Evolutionary conservation across 2,888 invertebrate species (phyloP), one percentile per base, ranked within the genome.

Genomic region (Tubiluchus corallicola): DNA sequence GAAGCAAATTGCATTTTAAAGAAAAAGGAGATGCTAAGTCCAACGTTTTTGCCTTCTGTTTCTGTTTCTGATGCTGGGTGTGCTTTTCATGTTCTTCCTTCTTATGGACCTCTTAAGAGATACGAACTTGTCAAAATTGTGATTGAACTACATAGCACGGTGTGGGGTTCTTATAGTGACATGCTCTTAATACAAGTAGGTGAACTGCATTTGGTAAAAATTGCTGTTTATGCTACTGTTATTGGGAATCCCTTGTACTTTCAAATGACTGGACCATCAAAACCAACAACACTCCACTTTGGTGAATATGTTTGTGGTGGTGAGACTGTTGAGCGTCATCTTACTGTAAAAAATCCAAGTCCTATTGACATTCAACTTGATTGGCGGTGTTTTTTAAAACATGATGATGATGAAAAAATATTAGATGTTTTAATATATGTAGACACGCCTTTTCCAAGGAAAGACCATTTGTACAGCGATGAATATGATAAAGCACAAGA

Each of bases 331-430:
- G 29, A 9, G 29, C 9, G 29, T 9, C 29, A n/a, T n/a, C 9
- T 29, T 9, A 29, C 9, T 9, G 9, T 29, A n/a, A 29, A 29
- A 9, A 29, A 29, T n/a, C 29, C 29, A 29, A 29, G 29, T 29
- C 29, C 29, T 29, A 29, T n/a, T 29, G 29, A n/a, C n/a, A 29
- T 29, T 29, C 9, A 29, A 29, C 29, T 29, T 29, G 29, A 29
- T 29, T 29, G 29, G 29, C 29, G n/a, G n/a, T 9, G 9, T n/a
- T 29, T 29, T 29, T 9, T 9, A n/a, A 29, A 9, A 29, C 9
- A 29, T 29, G 9, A 29, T 9, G n/a, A n/a, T 29, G 29, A 29
- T 29, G 29, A 29, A 29, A 9, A 29, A 29, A 9, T 29, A n/a
- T 29, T 29, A n/a, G 29, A 29, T 29, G 29, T 29, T 9, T n/a